Conservation (phyloP, 2,113 vertebrate genomes). For the Condylura cristata region DNA sequence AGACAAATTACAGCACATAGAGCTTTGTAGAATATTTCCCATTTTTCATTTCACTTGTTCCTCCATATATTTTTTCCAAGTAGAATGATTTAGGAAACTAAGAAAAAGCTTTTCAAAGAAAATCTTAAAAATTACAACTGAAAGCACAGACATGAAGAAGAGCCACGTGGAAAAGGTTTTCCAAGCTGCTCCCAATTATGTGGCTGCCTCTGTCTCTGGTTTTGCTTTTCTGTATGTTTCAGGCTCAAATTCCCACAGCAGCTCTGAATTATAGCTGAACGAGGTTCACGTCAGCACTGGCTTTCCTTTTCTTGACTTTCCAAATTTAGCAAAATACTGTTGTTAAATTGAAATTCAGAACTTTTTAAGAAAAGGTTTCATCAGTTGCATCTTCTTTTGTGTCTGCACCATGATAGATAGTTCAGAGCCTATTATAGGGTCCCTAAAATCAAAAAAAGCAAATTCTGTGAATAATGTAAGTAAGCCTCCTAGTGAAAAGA, state of each 20-base stretch:
- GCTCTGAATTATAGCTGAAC: not conserved
- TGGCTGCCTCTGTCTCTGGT: not conserved
- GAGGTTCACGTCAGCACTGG: rapidly evolving
- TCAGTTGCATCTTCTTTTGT: not conserved
- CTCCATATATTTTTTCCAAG: not conserved
- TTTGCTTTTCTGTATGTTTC: not conserved
- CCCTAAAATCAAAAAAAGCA: not conserved
- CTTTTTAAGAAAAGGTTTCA: not conserved
- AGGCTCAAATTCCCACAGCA: not conserved
- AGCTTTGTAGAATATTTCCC: not conserved
- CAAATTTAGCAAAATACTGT: not conserved
- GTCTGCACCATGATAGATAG: not conserved
- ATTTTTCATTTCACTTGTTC: constrained; percentile 34
- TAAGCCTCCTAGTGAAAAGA: not conserved
- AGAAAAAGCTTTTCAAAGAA: not conserved
- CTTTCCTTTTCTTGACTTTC: not conserved
- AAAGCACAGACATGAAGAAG: not conserved
- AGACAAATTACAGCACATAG: constrained; percentile 30
- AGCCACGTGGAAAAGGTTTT: not conserved
- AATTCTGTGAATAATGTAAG: not conserved
- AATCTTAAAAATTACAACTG: constrained; percentile 3
- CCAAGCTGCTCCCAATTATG: not conserved
- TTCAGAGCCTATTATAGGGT: not conserved
- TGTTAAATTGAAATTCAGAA: not conserved
- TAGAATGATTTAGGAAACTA: not conserved